Base-by-base conservation (phyloP, 1,140 invertebrate genomes). In the Trichoplusia ni region DNA sequence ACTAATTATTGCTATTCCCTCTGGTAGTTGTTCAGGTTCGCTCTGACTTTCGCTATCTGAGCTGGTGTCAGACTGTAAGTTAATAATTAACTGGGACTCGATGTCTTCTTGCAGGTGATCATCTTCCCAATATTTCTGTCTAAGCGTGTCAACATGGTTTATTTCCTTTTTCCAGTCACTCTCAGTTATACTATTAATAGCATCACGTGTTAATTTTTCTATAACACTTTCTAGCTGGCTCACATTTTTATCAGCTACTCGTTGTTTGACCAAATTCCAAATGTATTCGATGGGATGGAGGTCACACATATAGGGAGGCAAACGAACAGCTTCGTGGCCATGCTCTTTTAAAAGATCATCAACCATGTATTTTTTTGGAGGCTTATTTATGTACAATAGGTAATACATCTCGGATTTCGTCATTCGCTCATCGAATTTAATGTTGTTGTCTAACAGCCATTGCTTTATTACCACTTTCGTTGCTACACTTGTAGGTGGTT, bases 111-210 rank as follows among this genome's bases (percentile, higher is more conserved):
- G 54, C 31, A 38, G 37, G 14, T 21, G 38, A 42, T 42, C 38
- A 42, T 21, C 18, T 42, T 42, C 38, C 67, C 67, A 61, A 19
- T 61, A 64, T 44, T 62, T 38, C 13, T 51, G 11, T 35, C 51
- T 23, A 54, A 38, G 14, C 18, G 29, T 59, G 4, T 59, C 29
- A 1, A 63, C 54, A 38, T 67, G 63, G 23, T 64, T 71, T 1
- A 75, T 40, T 58, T 70, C 67, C 53, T 64, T 73, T 60, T 66
- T 64, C 70, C 73, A 71, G 27, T 73, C 73, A 6, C 9, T 11
- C 7, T 13, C 27, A 7, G 59, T 56, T 6, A 76, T 73, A 56
- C 64, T 62, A 8, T 64, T 54, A 2, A 76, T 64, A 11, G 65
- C 62, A 23, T 76, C 60, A 16, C 16, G 47, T 31, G 59, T 73